phyloP scores from a whole-genome alignment of 2,888 invertebrate species.

The Eupithecia dodoneata region DNA sequence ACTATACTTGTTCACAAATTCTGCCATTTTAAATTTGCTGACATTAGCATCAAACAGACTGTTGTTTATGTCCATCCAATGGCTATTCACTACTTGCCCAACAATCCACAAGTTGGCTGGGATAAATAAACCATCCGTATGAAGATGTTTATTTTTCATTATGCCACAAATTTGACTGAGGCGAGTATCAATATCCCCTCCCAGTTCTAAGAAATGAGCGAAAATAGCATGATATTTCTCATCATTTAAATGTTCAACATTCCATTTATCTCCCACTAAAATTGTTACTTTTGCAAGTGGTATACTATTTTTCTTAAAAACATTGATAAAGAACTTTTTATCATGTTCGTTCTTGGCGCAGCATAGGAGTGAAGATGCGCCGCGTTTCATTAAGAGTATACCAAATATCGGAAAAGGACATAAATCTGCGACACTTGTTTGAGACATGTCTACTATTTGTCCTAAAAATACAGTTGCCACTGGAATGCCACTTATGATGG shows the following conservation, averaged over 20 bases:
- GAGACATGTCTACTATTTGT: slow-evolving; percentile 64
- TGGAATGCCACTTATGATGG: slow-evolving; percentile 67
- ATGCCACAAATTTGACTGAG: slow-evolving; percentile 57
- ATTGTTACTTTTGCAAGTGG: slow-evolving; percentile 66
- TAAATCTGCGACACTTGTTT: slow-evolving; percentile 81
- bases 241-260: slow-evolving; percentile 55
- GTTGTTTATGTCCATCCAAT: slow-evolving; percentile 84
- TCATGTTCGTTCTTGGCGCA: slow-evolving; percentile 67
- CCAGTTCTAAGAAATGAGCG: slow-evolving; percentile 79
- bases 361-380: slow-evolving; percentile 75
- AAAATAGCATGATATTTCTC: slow-evolving; percentile 82
- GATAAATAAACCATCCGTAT: slow-evolving; percentile 75
- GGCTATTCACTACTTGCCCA: slow-evolving; percentile 84
- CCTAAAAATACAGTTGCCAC: slow-evolving; percentile 69
- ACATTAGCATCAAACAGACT: slow-evolving; percentile 83
- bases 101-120: slow-evolving; percentile 81
- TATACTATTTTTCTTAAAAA: slow-evolving; percentile 73
- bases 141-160: slow-evolving; percentile 65
- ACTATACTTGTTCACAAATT: slow-evolving; percentile 84
- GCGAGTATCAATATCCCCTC: slow-evolving; percentile 83
- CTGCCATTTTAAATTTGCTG: slow-evolving; percentile 80
- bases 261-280: slow-evolving; percentile 63
- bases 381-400: slow-evolving; percentile 81
- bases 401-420: slow-evolving; percentile 87
- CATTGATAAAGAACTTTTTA: slow-evolving; percentile 69